Evolutionary conservation across 2,797 vertebrate species (phyloP), one percentile per base, ranked within the genome.

Genomic region (Argyrosomus regius): DNA sequence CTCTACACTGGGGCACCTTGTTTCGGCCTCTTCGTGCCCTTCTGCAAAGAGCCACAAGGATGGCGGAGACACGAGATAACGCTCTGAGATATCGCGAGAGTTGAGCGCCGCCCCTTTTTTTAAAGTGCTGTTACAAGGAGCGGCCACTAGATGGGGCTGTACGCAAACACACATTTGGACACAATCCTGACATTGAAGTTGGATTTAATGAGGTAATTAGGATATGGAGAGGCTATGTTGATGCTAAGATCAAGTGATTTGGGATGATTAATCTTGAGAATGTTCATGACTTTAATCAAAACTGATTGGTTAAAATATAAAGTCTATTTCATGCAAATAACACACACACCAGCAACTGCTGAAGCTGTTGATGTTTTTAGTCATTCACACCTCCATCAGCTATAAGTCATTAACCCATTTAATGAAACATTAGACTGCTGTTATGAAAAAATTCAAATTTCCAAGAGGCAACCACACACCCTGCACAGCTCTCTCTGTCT

Each of bases 21-120:
- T 68, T 31, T 87, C 92, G 77, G 93, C 86, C 91, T 95, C 71
- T 91, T 67, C 59, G 89, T 96, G 95, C 93, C 95, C 95, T 96
- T 96, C 92, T 94, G 80, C 88, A 84, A 78, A 87, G 78, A 94
- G 76, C 85, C 3, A 50, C 85, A 92, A 93, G 76, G 86, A 94
- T 94, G 92, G 88, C 82, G 75, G 87, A 79, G 35, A 35, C 46
- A 20, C 78, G 72, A 83, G 66, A 87, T 70, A 12, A 65, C 63
- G 18, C 0, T 12, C 0, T 0, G n/a, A 88, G 86, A 75, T 58
- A 87, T 89, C 95, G 95, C 95, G 95, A 96, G 92, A 95, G 16
- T 14, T 49, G 17, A 50, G 24, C 0, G 11, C 22, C 0, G 18
- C 20, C 7, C 2, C 9, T 31, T 2, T 43, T 41, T 16, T 35